Evolutionary conservation across 2,113 vertebrate species (phyloP).

Genomic region (Acanthochromis polyacanthus): DNA sequence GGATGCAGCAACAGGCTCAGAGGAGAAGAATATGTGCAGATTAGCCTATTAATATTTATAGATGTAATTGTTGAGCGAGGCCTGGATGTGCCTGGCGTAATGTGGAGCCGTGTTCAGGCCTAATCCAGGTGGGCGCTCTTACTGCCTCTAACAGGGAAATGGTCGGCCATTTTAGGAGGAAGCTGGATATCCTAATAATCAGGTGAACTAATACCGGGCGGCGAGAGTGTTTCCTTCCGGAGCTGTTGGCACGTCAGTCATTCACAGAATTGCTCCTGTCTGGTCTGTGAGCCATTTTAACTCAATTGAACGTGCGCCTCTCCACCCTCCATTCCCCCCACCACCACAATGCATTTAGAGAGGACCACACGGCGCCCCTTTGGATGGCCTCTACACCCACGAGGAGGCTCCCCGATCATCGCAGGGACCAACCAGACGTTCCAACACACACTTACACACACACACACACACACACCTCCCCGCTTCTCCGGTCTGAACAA

Average conservation of each 20-base stretch:
- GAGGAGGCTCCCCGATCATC: slow-evolving; percentile 63
- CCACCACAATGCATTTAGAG: slow-evolving; percentile 45
- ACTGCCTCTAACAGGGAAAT: slow-evolving; percentile 64
- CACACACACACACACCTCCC: slow-evolving; percentile 50
- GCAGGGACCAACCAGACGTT: slow-evolving; percentile 59
- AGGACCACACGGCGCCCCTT: slow-evolving; percentile 66
- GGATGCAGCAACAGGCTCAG: slow-evolving; percentile 26
- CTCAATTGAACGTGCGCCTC: slow-evolving; percentile 81
- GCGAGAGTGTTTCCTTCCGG: slow-evolving; percentile 90
- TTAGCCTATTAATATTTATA: slow-evolving; percentile 77
- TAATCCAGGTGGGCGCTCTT: slow-evolving; percentile 69
- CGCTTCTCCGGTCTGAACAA: slow-evolving; percentile 68
- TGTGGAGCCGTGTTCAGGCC: slow-evolving; percentile 29
- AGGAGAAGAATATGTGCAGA: slow-evolving; percentile 62
- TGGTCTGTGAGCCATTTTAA: slow-evolving; percentile 83
- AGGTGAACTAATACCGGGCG: slow-evolving; percentile 89
- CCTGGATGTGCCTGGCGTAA: slow-evolving; percentile 39
- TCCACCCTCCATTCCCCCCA: slow-evolving; percentile 65
- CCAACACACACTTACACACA: slow-evolving; percentile 45
- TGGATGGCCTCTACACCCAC: slow-evolving; percentile 57
- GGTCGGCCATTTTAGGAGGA: slow-evolving; percentile 70
- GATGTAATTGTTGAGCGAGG: slow-evolving; percentile 51
- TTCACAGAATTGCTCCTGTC: slow-evolving; percentile 86
- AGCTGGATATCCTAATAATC: slow-evolving; percentile 94
- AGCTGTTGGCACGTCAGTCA: slow-evolving; percentile 83